phyloP scores from a whole-genome alignment of 1,140 invertebrate genomes.

The Akabosia matsudoensis region DNA sequence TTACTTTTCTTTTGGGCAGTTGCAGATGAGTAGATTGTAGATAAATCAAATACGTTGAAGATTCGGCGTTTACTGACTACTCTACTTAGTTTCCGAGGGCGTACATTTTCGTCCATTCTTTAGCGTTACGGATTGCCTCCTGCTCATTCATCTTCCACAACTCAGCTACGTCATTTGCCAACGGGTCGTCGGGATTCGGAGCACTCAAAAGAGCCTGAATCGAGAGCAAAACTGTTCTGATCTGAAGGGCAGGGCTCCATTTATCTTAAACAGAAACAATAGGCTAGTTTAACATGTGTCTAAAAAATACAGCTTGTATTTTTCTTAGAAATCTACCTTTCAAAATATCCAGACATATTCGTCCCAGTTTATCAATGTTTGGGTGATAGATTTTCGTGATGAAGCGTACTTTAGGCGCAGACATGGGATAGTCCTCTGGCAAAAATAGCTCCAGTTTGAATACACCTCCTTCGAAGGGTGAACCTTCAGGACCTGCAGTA shows the following conservation, averaged over 20 bases:
- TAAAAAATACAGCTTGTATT: no score
- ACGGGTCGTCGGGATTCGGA: slow-evolving; percentile 95
- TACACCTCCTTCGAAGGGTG: slow-evolving; percentile 70
- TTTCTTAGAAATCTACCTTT: slow-evolving; percentile 81
- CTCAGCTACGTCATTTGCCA: slow-evolving; percentile 96
- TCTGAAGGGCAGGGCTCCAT: slow-evolving; percentile 97
- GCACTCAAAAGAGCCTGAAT: slow-evolving; percentile 95
- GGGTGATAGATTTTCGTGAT: slow-evolving; percentile 81
- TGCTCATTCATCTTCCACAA: slow-evolving; percentile 95
- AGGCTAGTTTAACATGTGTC: no score
- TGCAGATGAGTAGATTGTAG: no score
- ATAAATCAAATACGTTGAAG: not conserved
- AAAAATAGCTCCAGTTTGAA: slow-evolving; percentile 76
- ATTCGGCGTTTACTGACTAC: no score
- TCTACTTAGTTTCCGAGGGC: slow-evolving; percentile 88
- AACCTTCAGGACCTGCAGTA: slow-evolving; percentile 57
- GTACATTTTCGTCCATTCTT: slow-evolving; percentile 92
- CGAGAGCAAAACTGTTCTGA: slow-evolving; percentile 91
- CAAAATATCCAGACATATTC: slow-evolving; percentile 76
- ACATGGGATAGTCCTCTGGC: slow-evolving; percentile 79
- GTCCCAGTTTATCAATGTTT: slow-evolving; percentile 74
- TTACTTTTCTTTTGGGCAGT: no score
- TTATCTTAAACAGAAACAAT: slow-evolving; percentile 61
- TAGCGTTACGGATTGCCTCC: slow-evolving; percentile 93
- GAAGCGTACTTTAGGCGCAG: slow-evolving; percentile 73